These are phyloP conservation scores for Meta bourneti DNA, from an alignment of 2,888 invertebrate species.

Conservation along the genomic window DNA sequence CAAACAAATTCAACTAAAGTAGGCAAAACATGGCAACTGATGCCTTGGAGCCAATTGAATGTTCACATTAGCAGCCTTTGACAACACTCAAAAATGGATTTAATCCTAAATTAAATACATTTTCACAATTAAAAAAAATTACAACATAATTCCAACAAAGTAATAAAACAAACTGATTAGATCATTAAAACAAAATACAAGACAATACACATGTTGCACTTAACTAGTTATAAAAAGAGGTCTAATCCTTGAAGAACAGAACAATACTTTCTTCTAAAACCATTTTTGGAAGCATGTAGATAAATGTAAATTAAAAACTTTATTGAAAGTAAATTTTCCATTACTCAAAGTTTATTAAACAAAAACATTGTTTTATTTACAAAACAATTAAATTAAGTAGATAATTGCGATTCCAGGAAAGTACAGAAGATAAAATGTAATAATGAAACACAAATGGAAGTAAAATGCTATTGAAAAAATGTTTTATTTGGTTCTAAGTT, in stretches of 20 bases:
- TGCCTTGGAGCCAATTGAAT: neutral
- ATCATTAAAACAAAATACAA: neutral
- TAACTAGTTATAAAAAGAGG: too few species aligned
- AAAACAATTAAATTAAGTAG: neutral
- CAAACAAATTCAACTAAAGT: neutral
- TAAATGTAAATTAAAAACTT: too few species aligned
- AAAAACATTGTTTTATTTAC: constrained; percentile 4
- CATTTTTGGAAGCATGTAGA: too few species aligned
- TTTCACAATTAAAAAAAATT: neutral
- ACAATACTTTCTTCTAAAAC: too few species aligned
- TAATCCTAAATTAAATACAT: neutral
- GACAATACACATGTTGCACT: neutral
- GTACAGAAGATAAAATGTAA: too few species aligned
- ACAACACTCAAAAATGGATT: neutral
- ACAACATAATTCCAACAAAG: neutral
- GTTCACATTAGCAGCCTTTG: neutral
- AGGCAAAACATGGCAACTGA: neutral
- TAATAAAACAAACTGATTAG: neutral
- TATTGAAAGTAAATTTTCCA: too few species aligned
- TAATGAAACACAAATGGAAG: too few species aligned
- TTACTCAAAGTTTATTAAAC: neutral
- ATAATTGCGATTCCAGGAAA: too few species aligned
- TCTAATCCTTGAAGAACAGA: too few species aligned
- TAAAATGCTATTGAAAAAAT: too few species aligned
- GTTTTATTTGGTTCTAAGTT: too few species aligned